phyloP scores from a whole-genome alignment of 1,140 invertebrate species.

The Drosophila nikananu region DNA sequence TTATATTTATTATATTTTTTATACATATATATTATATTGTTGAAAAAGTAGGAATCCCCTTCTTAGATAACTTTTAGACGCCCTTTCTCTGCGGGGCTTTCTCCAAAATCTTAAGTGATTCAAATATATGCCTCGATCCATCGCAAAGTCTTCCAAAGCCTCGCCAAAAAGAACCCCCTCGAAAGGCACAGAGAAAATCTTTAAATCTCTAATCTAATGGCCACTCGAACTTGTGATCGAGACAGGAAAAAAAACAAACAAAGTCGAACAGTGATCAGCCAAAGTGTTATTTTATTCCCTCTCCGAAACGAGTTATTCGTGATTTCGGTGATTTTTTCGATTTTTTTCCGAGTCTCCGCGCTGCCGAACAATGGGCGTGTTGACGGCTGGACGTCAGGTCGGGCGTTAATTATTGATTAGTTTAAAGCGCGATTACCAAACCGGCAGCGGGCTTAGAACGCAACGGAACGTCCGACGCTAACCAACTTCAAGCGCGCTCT shows the following conservation, averaged over 20 bases:
- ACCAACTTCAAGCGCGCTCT: constrained; percentile 44
- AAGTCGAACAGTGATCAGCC: constrained; percentile 34
- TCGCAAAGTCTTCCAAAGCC: constrained; percentile 2
- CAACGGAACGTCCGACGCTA: constrained; percentile 56
- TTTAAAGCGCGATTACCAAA: constrained; percentile 79
- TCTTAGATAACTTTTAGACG: neutral
- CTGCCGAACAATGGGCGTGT: constrained; percentile 45
- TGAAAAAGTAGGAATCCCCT: neutral
- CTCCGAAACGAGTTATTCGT: constrained; percentile 60
- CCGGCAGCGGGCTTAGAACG: constrained; percentile 70
- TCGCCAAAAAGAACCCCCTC: constrained; percentile 19
- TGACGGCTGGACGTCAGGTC: constrained; percentile 36
- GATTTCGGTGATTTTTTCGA: constrained; percentile 27
- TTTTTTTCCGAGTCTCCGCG: neutral
- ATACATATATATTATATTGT: too few species aligned
- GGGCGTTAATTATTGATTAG: constrained; percentile 82
- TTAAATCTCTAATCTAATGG: neutral
- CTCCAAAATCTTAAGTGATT: constrained; percentile 22
- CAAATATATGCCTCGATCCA: constrained; percentile 20
- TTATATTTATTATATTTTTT: too few species aligned
- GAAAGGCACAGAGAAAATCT: constrained; percentile 12
- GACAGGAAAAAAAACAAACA: constrained; percentile 5
- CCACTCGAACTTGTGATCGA: constrained; percentile 25
- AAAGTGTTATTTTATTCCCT: constrained; percentile 14
- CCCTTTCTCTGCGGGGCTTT: constrained; percentile 18